Conservation (phyloP, 2,113 vertebrate species). For the Phalacrocorax carbo region DNA sequence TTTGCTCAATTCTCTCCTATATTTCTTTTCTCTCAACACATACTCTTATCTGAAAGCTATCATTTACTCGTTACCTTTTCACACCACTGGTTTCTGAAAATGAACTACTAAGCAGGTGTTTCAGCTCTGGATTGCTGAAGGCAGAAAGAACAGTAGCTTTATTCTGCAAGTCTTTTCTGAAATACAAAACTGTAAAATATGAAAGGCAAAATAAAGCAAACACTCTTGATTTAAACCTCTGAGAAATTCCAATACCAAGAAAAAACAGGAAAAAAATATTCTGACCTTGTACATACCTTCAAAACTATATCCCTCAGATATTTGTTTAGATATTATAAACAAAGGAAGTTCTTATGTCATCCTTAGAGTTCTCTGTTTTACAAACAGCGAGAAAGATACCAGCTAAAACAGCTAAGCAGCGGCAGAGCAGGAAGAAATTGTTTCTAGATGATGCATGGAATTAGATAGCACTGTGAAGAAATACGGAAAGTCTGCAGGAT, state of each 20-base stretch:
- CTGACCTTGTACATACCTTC: neutral
- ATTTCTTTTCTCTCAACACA: neutral
- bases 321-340: constrained; percentile 2
- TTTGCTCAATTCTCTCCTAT: neutral
- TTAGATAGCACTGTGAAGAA: neutral
- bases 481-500: neutral
- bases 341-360: neutral
- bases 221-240: neutral
- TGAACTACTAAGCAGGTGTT: neutral
- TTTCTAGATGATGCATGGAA: neutral
- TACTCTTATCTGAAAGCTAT: neutral
- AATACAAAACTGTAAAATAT: neutral
- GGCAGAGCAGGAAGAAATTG: neutral
- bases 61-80: constrained; percentile 29
- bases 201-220: constrained; percentile 34
- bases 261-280: neutral
- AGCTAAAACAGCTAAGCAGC: neutral
- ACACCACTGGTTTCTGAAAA: constrained; percentile 18
- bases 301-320: constrained; percentile 6
- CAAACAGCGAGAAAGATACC: neutral
- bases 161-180: neutral
- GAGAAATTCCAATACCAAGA: neutral
- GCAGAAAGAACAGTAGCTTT: neutral
- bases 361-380: neutral
- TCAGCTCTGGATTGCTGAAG: neutral